Evolutionary conservation across 2,113 vertebrate species (phyloP).

Genomic region (Alosa alosa): DNA sequence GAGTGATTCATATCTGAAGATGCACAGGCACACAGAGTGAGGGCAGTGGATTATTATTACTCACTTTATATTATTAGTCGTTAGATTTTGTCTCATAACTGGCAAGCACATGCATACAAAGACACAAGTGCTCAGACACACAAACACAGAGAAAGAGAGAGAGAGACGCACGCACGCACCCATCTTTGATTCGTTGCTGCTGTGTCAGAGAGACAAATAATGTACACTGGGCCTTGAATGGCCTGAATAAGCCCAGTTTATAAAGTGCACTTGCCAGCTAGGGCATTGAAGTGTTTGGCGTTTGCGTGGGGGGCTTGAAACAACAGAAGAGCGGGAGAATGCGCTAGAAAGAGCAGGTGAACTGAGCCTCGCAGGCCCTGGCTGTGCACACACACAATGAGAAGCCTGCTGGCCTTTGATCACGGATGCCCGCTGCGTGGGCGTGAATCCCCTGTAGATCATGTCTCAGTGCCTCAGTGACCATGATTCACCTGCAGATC

Average conservation of each 20-base stretch:
- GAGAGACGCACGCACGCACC: conserved; percentile 9
- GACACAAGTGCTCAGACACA: not conserved
- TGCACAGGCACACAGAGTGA: not conserved
- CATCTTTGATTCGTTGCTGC: not conserved
- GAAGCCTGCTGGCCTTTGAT: not conserved
- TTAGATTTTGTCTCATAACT: not conserved
- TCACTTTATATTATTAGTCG: too few relatives aligned
- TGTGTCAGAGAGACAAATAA: not conserved
- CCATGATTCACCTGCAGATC: conserved; percentile 17
- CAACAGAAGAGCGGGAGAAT: conserved; percentile 2
- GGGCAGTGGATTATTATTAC: not conserved
- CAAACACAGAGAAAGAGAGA: not conserved
- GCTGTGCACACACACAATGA: not conserved
- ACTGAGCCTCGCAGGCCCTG: not conserved
- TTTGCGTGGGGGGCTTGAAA: not conserved
- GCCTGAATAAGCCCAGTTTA: not conserved
- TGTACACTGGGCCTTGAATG: not conserved
- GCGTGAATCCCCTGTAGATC: conserved; percentile 6
- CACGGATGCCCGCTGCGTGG: not conserved
- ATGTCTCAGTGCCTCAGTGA: not conserved
- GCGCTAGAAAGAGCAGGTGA: not conserved
- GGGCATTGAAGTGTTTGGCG: not conserved
- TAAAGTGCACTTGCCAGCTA: not conserved
- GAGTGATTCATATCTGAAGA: conserved; percentile 4
- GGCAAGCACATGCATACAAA: not conserved